Percentiles rank a stretch among this genome's conserved stretches.
Conservation (phyloP, 23 tunicate genomes). For the Ascidia mentula region DNA sequence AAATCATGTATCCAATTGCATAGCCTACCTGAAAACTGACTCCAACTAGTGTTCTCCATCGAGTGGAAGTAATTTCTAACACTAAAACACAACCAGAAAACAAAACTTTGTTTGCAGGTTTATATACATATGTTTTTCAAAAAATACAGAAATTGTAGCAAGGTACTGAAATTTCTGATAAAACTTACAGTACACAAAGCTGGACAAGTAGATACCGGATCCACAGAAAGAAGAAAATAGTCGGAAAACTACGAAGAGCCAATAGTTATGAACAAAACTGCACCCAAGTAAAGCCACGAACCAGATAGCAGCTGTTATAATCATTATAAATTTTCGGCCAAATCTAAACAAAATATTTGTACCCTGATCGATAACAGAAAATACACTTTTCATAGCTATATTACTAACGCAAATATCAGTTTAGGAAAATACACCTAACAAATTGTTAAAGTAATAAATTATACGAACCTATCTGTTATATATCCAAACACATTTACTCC, state of each 20-base stretch:
- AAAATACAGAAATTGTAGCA: too few relatives aligned
- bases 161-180: neutral
- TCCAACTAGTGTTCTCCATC: slow-evolving; percentile 60
- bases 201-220: slow-evolving; percentile 45
- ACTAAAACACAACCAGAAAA: slow-evolving; percentile 24
- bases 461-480: slow-evolving; percentile 34
- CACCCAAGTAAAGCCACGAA: slow-evolving; percentile 43
- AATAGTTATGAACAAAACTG: slow-evolving; percentile 41
- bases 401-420: too few relatives aligned
- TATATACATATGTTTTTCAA: too few relatives aligned
- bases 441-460: neutral
- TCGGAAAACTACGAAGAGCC: slow-evolving; percentile 57
- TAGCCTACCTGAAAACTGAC: slow-evolving; percentile 57
- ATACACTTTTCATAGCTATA: too few relatives aligned
- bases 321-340: slow-evolving; percentile 56
- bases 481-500: slow-evolving; percentile 37
- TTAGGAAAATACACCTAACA: neutral
- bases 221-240: slow-evolving; percentile 58
- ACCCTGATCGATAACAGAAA: too few relatives aligned
- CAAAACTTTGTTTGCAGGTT: too few relatives aligned
- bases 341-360: slow-evolving; percentile 20
- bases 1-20: slow-evolving; percentile 81
- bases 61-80: slow-evolving; percentile 46
- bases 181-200: slow-evolving; percentile 60
- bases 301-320: slow-evolving; percentile 23